Conservation (phyloP, 2,888 invertebrate species). For the Cantharis lateralis region DNA sequence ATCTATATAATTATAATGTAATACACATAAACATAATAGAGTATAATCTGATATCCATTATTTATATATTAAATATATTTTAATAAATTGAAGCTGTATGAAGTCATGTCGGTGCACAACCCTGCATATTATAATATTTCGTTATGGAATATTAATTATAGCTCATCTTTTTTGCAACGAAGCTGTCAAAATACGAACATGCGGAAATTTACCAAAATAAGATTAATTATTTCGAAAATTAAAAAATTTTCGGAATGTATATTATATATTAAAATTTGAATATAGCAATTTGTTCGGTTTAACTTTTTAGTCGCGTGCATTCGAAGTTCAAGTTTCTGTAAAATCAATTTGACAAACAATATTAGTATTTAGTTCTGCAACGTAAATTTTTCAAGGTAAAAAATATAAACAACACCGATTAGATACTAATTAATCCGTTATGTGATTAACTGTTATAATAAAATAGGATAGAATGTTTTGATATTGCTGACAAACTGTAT, state of each 20-base stretch:
- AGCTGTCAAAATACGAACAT: not conserved
- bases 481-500: not conserved
- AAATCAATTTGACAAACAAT: not conserved
- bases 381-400: not conserved
- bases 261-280: not conserved
- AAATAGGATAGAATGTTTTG: not conserved
- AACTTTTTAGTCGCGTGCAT: not conserved
- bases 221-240: not conserved
- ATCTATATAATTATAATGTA: no score
- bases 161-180: not conserved
- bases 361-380: not conserved
- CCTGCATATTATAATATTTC: no score
- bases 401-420: not conserved
- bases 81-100: not conserved
- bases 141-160: not conserved
- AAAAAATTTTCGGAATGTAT: not conserved
- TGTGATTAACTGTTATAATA: not conserved
- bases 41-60: no score
- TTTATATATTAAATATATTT: no score
- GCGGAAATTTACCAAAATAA: not conserved
- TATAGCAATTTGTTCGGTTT: not conserved
- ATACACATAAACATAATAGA: no score
- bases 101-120: not conserved
- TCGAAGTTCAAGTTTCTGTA: not conserved
- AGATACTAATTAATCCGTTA: not conserved